A percentile compares a stretch with the other conserved stretches of the same genome.
phyloP scores from a whole-genome alignment of 2,113 vertebrate species.

The Antechinus flavipes region DNA sequence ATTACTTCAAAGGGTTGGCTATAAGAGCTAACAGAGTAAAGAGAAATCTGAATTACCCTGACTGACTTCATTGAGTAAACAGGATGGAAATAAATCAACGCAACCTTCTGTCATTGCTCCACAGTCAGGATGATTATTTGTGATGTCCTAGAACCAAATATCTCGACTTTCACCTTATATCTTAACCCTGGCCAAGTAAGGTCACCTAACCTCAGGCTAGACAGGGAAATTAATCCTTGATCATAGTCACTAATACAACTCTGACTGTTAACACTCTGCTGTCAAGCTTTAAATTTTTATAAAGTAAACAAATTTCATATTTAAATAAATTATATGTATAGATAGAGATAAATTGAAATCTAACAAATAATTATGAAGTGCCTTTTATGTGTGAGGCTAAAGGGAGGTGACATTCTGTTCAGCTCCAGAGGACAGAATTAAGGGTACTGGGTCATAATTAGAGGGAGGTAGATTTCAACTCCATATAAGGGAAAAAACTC shows the following conservation, averaged over 20 bases:
- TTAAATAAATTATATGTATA: too few species aligned
- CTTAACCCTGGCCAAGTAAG: background rate
- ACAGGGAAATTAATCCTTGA: background rate
- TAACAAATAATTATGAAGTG: too few species aligned
- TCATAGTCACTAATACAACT: background rate
- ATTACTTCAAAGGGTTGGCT: background rate
- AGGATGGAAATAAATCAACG: background rate
- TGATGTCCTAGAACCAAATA: background rate
- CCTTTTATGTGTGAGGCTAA: too few species aligned
- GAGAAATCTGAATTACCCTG: background rate
- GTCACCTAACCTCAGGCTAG: background rate
- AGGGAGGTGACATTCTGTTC: too few species aligned
- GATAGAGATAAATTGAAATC: too few species aligned
- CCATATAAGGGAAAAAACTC: too few species aligned
- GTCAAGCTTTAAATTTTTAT: too few species aligned
- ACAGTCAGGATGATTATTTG: background rate
- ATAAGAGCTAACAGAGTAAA: background rate
- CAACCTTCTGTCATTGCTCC: background rate
- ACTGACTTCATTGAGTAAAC: background rate
- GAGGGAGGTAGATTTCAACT: too few species aligned
- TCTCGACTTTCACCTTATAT: background rate
- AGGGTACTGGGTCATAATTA: too few species aligned
- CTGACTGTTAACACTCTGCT: too few species aligned
- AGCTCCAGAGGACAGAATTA: too few species aligned
- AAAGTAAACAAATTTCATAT: too few species aligned